Evolutionary conservation across 2,888 invertebrate genomes (phyloP), one percentile per base, ranked within the genome.

Genomic region (Agrochola lota): DNA sequence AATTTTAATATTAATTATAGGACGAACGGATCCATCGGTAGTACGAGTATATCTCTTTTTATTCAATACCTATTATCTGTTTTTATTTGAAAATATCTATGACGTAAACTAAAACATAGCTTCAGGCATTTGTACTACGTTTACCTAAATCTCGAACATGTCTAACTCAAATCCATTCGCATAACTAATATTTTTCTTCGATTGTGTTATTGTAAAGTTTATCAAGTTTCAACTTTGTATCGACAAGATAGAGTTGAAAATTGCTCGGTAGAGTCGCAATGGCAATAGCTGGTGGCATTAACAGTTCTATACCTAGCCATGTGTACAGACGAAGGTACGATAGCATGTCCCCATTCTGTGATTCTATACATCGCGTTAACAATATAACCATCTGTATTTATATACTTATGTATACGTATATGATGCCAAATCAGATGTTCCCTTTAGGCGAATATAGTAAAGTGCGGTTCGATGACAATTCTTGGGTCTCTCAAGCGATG

Each of bases 391-490:
- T 77, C 7, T n/a, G 15, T 59, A 52, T 63, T n/a, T n/a, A n/a
- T n/a, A n/a, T n/a, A n/a, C n/a, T n/a, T n/a, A n/a, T n/a, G n/a
- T n/a, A 12, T 59, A 8, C 23, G 43, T 74, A 62, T 67, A 71
- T 64, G 55, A 49, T 40, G 67, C 64, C 40, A 80, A 84, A 84
- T 84, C 74, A 84, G 67, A 81, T 81, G 69, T 74, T 77, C 49
- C 83, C 74, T 77, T 81, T 80, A 67, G 68, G 57, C n/a, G 71
- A 77, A 81, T 83, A 73, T 80, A 73, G 75, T 64, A 72, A 71
- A 80, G 75, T 70, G 74, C 52, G 71, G 62, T 77, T 72, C 71
- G 59, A 85, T 73, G 77, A 82, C 79, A 79, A 77, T 67, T 74
- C 71, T 63, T 17, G 78, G 77, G 74, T 55, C 70, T 75, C 75